phyloP scores from a whole-genome alignment of 2,113 vertebrate genomes.

The Geothlypis trichas region DNA sequence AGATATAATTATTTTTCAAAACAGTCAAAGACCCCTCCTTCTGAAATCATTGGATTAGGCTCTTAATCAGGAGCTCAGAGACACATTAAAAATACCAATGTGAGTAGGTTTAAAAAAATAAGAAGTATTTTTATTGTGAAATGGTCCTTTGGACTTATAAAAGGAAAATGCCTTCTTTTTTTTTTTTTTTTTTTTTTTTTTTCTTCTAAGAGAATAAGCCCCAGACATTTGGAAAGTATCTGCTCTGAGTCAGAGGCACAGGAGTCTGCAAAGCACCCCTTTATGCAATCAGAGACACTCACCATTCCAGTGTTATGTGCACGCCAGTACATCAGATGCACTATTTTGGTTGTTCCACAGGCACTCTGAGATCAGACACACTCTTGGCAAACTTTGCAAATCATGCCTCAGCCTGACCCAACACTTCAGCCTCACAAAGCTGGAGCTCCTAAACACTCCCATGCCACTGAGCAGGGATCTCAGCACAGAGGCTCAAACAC shows the following conservation, averaged over 20 bases:
- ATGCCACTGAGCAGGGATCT: background rate
- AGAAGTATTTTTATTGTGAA: constrained; percentile 49
- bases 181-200: background rate
- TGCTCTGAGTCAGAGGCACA: constrained; percentile 54
- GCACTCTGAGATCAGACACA: constrained; percentile 45
- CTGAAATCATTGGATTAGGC: background rate
- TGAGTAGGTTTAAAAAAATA: background rate
- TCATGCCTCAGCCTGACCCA: constrained; percentile 56
- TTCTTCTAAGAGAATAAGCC: background rate
- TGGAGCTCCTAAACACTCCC: constrained; percentile 5
- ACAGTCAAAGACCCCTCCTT: background rate
- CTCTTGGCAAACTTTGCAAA: constrained; percentile 62
- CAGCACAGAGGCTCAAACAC: background rate
- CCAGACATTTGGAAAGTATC: constrained; percentile 66
- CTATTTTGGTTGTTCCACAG: constrained; percentile 48
- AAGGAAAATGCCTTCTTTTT: constrained; percentile 31
- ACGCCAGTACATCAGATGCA: constrained; percentile 31
- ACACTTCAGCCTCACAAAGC: constrained; percentile 3
- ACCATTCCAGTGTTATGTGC: background rate
- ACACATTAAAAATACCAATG: constrained; percentile 4
- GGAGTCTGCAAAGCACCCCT: background rate
- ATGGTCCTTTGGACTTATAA: constrained; percentile 52
- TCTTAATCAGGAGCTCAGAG: constrained; percentile 6
- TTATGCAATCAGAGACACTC: constrained; percentile 43
- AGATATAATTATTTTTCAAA: background rate